Conservation (phyloP, 1,140 invertebrate genomes). For the Papilio dardanus region DNA sequence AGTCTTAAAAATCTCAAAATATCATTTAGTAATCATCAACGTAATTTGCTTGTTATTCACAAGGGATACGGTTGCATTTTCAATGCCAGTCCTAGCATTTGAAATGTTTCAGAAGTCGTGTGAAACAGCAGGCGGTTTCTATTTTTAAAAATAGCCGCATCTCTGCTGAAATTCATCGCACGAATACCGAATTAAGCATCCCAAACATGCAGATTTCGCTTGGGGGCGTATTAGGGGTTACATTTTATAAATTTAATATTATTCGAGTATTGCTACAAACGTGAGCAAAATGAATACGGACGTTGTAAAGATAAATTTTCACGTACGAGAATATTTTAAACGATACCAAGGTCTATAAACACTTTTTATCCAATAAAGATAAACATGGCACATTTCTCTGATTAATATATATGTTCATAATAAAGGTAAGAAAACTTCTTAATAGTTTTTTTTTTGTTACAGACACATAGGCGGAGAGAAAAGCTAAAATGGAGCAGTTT, state of each 20-base stretch:
- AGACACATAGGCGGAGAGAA: conserved; percentile 63
- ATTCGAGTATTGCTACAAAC: not conserved
- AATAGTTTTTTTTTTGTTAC: conserved; percentile 46
- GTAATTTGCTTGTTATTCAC: conserved; percentile 3
- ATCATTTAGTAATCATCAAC: not conserved
- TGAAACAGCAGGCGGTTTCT: conserved; percentile 55
- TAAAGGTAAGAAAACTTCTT: too few species aligned
- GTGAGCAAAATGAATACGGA: not conserved
- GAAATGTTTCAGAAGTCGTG: conserved; percentile 41
- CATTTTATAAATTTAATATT: conserved; percentile 5
- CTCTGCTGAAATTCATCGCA: conserved; percentile 44
- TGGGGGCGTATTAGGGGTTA: not conserved
- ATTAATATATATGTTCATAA: too few species aligned
- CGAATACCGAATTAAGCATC: conserved; percentile 54
- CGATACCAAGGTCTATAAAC: not conserved
- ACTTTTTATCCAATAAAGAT: not conserved
- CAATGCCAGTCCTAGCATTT: not conserved
- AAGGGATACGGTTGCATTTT: conserved; percentile 12
- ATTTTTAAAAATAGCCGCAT: conserved; percentile 56
- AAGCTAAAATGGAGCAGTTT: conserved; percentile 94
- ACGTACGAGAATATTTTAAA: not conserved
- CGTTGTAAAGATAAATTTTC: not conserved
- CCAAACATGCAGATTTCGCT: not conserved
- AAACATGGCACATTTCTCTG: not conserved
- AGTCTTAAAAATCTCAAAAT: conserved; percentile 29